phyloP scores from a whole-genome alignment of 2,888 invertebrate species.

The Meloe dianella region DNA sequence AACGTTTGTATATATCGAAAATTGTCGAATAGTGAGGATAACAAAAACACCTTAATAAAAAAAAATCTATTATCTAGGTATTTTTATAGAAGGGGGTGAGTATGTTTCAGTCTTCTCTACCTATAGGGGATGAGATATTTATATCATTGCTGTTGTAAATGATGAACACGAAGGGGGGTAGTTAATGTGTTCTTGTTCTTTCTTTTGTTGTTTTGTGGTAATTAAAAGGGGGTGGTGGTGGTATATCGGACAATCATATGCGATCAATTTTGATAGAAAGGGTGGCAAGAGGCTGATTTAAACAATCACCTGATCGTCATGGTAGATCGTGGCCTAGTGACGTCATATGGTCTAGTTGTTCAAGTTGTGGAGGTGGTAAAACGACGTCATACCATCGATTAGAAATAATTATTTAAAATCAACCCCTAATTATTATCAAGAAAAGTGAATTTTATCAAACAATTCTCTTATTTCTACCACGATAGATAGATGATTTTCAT shows the following conservation, averaged over 20 bases:
- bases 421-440: neutral
- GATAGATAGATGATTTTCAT: neutral
- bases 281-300: neutral
- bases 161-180: no score
- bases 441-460: no score
- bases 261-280: neutral
- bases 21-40: neutral
- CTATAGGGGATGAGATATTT: no score
- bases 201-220: neutral
- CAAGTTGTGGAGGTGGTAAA: neutral
- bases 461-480: no score
- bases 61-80: neutral
- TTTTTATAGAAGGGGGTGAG: neutral
- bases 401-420: neutral
- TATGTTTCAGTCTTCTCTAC: neutral
- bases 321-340: constrained; percentile 3
- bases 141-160: no score
- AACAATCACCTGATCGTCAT: neutral
- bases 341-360: constrained; percentile 1
- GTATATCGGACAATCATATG: neutral
- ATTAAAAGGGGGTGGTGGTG: neutral
- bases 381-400: neutral
- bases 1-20: neutral
- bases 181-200: no score
- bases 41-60: neutral